These are phyloP conservation scores for Tetragnatha versicolor DNA, from an alignment of 1,140 invertebrate species.

Conservation along the genomic window DNA sequence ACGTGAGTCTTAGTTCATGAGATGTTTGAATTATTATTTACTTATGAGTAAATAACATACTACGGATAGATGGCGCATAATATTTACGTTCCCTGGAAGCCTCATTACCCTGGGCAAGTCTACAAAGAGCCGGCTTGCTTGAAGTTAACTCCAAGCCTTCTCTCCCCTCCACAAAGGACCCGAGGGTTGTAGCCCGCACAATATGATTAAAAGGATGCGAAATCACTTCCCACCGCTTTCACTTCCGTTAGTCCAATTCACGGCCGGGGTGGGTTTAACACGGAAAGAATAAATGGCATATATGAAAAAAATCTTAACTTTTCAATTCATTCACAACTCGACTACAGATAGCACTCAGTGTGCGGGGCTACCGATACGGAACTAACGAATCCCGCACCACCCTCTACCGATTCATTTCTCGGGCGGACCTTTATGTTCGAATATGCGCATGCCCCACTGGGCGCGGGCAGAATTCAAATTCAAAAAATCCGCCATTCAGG, in stretches of 20 bases:
- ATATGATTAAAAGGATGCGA: constrained; percentile 12
- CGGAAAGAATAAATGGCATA: constrained; percentile 2
- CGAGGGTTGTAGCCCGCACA: too few relatives aligned
- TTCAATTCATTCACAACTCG: background rate
- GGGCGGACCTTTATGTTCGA: constrained; percentile 33
- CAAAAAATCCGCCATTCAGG: constrained; percentile 40
- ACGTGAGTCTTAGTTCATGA: too few relatives aligned
- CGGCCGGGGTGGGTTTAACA: constrained; percentile 1
- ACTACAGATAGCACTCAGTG: constrained; percentile 10
- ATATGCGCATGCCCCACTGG: constrained; percentile 43
- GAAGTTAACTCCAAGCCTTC: too few relatives aligned
- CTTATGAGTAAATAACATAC: too few relatives aligned
- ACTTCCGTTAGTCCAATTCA: constrained; percentile 30
- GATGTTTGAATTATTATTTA: too few relatives aligned
- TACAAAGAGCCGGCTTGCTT: too few relatives aligned
- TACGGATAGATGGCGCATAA: too few relatives aligned
- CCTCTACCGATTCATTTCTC: background rate
- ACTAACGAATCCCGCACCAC: constrained; percentile 45
- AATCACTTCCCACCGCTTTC: constrained; percentile 36
- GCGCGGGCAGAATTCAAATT: constrained; percentile 29
- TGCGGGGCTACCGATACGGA: constrained; percentile 31
- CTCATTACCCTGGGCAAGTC: too few relatives aligned
- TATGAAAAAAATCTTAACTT: constrained; percentile 32
- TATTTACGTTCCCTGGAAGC: too few relatives aligned
- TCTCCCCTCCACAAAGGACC: too few relatives aligned